Base-by-base conservation (phyloP, 2,113 vertebrate species). In the Ciconia boyciana region DNA sequence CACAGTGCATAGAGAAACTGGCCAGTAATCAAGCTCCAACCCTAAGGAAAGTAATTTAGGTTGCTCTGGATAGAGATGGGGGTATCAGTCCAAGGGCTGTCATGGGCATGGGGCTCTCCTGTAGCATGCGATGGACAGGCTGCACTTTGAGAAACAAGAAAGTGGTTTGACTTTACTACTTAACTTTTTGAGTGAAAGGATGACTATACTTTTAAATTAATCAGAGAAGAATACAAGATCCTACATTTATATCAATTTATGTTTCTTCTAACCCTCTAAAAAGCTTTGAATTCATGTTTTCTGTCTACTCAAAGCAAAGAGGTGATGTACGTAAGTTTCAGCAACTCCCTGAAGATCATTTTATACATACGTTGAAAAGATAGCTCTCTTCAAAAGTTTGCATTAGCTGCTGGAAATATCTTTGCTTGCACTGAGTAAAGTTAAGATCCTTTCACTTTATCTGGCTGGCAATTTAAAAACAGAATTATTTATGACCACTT, bases 401-500 rank as follows among this genome's bases (percentile, higher is more conserved):
- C 13, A 66, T 88, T 80, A 77, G 29, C 62, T 64, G 46, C 26
- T 21, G 22, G 75, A 94, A 83, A 22, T 60, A 86, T 55, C 58
- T 69, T 87, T 80, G 31, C 36, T 87, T 90, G 91, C 75, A 77
- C 6, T 64, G 31, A 76, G 9, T 62, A 69, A 83, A 2, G 0
- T 89, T 94, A 83, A 88, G 19, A 58, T 64, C 11, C 18, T 82
- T 90, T 91, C 43, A 79, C 41, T 91, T 89, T 66, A 80, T 51
- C 58, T 88, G 17, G 6, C 26, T 92, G 60, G 71, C 65, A 97
- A 70, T 70, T 52, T 78, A 83, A 77, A 91, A 91, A 4, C 36
- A 93, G 80, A 93, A 94, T 93, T 93, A 94, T 96, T 91, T 93
- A 88, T 83, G 10, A 75, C 48, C 83, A 8, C 29, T 64, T 90